These are phyloP conservation scores for Eptatretus burgeri DNA, from an alignment of 2,113 vertebrate genomes.

Conservation along the genomic window DNA sequence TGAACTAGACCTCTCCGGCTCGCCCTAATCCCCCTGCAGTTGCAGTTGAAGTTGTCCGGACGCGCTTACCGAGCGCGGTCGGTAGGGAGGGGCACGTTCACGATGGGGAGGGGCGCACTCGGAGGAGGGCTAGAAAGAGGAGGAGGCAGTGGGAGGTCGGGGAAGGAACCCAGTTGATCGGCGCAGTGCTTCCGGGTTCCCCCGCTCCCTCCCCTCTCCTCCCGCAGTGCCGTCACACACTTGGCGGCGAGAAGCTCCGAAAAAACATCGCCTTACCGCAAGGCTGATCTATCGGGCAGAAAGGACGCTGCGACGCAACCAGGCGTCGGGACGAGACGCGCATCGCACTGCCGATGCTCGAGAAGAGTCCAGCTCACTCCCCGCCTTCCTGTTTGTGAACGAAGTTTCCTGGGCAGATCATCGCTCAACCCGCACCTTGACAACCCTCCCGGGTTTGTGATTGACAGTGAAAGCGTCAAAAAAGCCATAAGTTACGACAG, in stretches of 20 bases:
- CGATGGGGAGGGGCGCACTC: not conserved
- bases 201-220: constrained; percentile 2
- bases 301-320: too few relatives aligned
- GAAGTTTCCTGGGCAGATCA: constrained; percentile 1
- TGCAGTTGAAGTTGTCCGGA: constrained; percentile 4
- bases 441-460: constrained; percentile 1
- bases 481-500: constrained; percentile 4
- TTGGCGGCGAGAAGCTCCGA: too few relatives aligned
- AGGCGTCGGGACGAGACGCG: too few relatives aligned
- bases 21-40: constrained; percentile 5
- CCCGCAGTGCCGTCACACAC: not conserved
- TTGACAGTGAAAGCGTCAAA: not conserved
- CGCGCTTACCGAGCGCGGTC: not conserved
- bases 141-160: not conserved
- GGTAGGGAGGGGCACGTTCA: not conserved
- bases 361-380: not conserved
- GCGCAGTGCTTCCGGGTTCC: constrained; percentile 6
- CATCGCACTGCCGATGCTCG: too few relatives aligned
- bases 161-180: constrained; percentile 1
- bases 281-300: too few relatives aligned
- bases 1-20: constrained; percentile 4
- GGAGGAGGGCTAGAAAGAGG: not conserved
- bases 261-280: too few relatives aligned
- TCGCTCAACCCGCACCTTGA: constrained; percentile 4
- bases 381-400: not conserved